phyloP scores from a whole-genome alignment of 2,113 vertebrate species.

The Tylochromis polylepis region DNA sequence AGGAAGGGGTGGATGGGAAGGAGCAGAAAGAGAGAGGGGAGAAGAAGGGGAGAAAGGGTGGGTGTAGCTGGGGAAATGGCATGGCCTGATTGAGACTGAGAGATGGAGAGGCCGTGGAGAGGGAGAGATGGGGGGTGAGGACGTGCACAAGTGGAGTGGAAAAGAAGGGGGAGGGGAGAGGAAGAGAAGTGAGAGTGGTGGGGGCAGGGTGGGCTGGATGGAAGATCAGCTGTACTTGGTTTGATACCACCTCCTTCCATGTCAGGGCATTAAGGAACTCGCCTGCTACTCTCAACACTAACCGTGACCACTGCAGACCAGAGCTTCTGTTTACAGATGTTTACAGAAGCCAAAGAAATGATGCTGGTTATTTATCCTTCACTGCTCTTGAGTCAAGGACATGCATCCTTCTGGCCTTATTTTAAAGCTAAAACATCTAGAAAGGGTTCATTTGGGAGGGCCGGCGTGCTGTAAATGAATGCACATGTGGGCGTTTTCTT shows the following conservation, averaged over 20 bases:
- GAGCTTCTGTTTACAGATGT: not conserved
- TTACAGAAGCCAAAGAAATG: not conserved
- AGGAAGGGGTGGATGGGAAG: not conserved
- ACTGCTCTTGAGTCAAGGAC: slow-evolving; percentile 31
- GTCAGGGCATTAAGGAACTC: not conserved
- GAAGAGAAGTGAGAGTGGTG: slow-evolving; percentile 22
- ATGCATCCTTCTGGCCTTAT: not conserved
- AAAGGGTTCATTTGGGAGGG: not conserved
- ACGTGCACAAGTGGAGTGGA: not conserved
- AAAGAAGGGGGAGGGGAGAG: slow-evolving; percentile 10
- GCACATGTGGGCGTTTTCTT: not conserved
- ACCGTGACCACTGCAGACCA: not conserved
- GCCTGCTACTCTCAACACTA: not conserved
- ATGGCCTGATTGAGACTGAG: slow-evolving; percentile 51
- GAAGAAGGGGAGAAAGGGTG: not conserved
- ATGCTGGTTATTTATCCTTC: not conserved
- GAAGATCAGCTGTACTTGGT: slow-evolving; percentile 14
- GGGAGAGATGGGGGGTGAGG: not conserved
- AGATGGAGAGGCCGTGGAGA: slow-evolving; percentile 24
- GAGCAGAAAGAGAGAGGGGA: not conserved
- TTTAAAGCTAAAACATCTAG: not conserved
- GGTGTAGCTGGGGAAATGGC: slow-evolving; percentile 24
- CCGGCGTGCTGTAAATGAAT: not conserved
- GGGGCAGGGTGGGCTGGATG: slow-evolving; percentile 1
- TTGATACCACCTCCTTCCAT: not conserved